A percentile compares a stretch with the other conserved stretches of the same genome.
These are phyloP conservation scores for Eolophus roseicapilla DNA, from an alignment of 2,113 vertebrate species.

Conservation along the genomic window DNA sequence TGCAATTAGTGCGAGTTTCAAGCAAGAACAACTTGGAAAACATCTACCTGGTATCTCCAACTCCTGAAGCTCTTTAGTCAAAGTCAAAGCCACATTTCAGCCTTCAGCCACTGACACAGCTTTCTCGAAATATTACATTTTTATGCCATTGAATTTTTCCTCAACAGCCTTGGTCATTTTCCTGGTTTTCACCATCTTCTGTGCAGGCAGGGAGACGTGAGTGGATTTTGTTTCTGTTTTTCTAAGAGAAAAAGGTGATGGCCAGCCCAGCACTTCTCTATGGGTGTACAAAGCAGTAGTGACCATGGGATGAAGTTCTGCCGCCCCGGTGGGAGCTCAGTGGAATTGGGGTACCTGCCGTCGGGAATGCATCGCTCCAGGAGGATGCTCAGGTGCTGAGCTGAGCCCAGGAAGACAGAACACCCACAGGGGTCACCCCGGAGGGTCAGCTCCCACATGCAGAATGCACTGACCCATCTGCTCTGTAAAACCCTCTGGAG, in stretches of 20 bases:
- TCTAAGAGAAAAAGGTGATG: background rate
- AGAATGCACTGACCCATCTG: background rate
- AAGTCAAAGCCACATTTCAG: background rate
- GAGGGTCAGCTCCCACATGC: background rate
- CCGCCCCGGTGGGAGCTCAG: accelerated
- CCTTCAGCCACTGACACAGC: background rate
- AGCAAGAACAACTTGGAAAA: background rate
- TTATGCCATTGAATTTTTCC: background rate
- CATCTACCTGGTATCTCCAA: background rate
- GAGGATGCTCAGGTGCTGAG: background rate
- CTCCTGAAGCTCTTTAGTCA: background rate
- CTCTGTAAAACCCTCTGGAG: background rate
- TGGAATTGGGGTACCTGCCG: background rate
- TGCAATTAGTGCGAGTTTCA: background rate
- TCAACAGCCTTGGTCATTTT: background rate
- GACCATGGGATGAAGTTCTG: no score
- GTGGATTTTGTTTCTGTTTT: background rate
- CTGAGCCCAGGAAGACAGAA: no score
- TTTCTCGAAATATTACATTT: background rate
- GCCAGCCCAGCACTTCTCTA: no score
- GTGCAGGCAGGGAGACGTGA: background rate
- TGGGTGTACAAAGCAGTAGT: accelerated
- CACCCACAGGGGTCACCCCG: accelerated
- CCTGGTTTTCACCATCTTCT: background rate
- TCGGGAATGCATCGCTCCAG: accelerated